Evolutionary conservation across 2,113 vertebrate genomes (phyloP).

Genomic region (Myotis lucifugus): DNA sequence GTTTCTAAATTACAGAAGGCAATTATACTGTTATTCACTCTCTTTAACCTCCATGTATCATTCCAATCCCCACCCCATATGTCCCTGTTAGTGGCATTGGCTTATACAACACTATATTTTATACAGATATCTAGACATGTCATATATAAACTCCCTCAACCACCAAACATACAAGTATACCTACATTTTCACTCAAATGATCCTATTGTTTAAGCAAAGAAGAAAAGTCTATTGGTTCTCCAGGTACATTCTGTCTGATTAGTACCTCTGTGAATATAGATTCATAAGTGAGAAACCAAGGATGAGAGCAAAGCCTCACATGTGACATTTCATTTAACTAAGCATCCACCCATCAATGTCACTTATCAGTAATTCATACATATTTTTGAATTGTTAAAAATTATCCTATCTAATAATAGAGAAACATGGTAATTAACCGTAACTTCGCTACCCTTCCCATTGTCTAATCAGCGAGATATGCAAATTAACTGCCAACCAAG

Average conservation of each 20-base stretch:
- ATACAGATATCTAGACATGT: not conserved
- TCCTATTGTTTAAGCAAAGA: not conserved
- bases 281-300: not conserved
- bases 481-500: too few species aligned
- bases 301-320: not conserved
- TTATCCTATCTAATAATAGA: not conserved
- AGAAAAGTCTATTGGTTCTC: not conserved
- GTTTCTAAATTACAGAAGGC: not conserved
- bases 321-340: not conserved
- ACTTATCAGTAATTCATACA: not conserved
- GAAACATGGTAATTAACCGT: too few species aligned
- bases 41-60: not conserved
- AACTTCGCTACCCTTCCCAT: too few species aligned
- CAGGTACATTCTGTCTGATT: not conserved
- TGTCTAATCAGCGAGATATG: too few species aligned
- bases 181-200: not conserved
- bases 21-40: not conserved
- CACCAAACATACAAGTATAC: not conserved
- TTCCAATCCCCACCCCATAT: fast-evolving
- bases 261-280: not conserved
- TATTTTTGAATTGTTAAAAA: not conserved
- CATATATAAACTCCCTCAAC: not conserved
- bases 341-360: not conserved
- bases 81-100: not conserved
- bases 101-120: not conserved